Evolutionary conservation across 1,140 invertebrate genomes (phyloP), one percentile per base, ranked within the genome.

Genomic region (Formica exsecta): DNA sequence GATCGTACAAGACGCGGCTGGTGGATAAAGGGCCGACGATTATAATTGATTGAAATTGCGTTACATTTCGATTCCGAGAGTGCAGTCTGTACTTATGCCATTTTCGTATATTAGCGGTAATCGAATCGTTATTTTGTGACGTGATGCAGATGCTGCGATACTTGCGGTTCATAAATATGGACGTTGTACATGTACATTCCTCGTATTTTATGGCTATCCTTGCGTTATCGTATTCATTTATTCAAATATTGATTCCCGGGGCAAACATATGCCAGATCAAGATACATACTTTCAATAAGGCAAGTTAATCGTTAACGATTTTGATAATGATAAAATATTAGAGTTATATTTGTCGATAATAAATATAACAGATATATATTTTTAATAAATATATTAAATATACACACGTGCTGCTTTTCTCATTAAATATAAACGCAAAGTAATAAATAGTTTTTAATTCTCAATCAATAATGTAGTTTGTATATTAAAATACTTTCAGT

Each of bases 91-190:
- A 57, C 80, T 86, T 87, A 90, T 4, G 36, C 71, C 25, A 81
- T 90, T 90, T 90, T 86, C 65, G 51, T 79, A 74, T 79, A 88
- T 90, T 90, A 90, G 32, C 73, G 62, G 38, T 57, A 73, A 71
- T 84, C 83, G 66, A 80, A 86, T 77, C 62, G 41, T 59, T 59
- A 48, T 38, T 68, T 74, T 81, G 77, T n/a, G 54, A 81, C 36
- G 38, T 41, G 57, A 48, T 61, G 79, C 68, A 83, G 79, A 83
- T 74, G 54, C 22, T 38, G 61, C 66, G 61, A 68, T 68, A 54
- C 41, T 25, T n/a, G 77, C 48, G 22, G 22, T 62, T 77, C 65
- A 65, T 71, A 80, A 38, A 2, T 54, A 54, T 32, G 29, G 25
- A 22, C 54, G 64, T 29, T 29, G 25, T 70, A 9, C 54, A 70